Percentiles rank a stretch among this genome's conserved stretches.
These are phyloP conservation scores for Alcedo atthis DNA, from an alignment of 2,797 vertebrate genomes.

Conservation along the genomic window DNA sequence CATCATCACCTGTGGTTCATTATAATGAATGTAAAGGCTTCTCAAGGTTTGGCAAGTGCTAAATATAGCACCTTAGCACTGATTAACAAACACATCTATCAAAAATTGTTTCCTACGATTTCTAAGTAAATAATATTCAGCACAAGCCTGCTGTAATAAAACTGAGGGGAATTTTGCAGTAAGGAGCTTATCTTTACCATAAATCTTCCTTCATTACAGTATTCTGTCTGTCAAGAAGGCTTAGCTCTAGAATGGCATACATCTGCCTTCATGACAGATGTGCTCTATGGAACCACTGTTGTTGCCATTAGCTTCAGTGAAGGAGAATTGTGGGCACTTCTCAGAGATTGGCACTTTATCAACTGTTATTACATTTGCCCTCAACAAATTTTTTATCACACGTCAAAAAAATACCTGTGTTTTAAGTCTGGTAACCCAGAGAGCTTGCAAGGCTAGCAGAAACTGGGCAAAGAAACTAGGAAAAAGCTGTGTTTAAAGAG, in stretches of 20 bases:
- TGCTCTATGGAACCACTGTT: not conserved
- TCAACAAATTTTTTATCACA: not conserved
- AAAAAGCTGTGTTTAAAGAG: not conserved
- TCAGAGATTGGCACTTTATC: slow-evolving; percentile 18
- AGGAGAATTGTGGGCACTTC: slow-evolving; percentile 39
- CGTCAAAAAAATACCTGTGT: not conserved
- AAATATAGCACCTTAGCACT: not conserved
- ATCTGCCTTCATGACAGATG: slow-evolving; percentile 13
- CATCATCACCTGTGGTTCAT: no score
- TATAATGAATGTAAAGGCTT: not conserved
- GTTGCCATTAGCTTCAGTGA: slow-evolving; percentile 10
- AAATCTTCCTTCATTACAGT: slow-evolving; percentile 42
- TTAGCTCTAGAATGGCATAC: slow-evolving; percentile 14
- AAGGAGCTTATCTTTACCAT: slow-evolving; percentile 46
- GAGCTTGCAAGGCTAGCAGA: not conserved
- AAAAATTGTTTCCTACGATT: slow-evolving; percentile 10
- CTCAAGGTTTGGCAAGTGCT: not conserved
- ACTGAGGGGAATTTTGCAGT: slow-evolving; percentile 21
- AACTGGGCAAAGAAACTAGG: not conserved
- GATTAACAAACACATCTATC: slow-evolving; percentile 32
- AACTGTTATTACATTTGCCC: not conserved
- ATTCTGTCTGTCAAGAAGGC: slow-evolving; percentile 40
- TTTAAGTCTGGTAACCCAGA: not conserved
- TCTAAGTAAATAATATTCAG: slow-evolving; percentile 21
- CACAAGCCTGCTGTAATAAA: slow-evolving; percentile 20